These are phyloP conservation scores for Aproaerema taeniolella DNA, from an alignment of 2,888 invertebrate species.

Conservation along the genomic window DNA sequence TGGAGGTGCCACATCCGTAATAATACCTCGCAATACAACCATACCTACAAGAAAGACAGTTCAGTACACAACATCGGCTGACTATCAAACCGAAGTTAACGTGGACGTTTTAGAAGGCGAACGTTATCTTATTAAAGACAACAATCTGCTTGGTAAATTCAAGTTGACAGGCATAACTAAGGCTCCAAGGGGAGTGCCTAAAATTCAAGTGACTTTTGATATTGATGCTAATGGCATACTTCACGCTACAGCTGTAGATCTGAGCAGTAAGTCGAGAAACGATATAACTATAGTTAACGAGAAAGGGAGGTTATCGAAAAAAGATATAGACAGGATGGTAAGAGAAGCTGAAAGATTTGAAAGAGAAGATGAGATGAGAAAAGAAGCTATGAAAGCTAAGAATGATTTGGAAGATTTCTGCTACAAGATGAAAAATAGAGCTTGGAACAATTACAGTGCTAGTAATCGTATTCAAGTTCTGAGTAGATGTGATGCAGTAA, in stretches of 20 bases:
- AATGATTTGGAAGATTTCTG: conserved; percentile 92
- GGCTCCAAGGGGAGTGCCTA: conserved; percentile 92
- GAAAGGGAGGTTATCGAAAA: conserved; percentile 94
- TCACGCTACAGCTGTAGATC: conserved; percentile 95
- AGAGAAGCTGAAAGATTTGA: conserved; percentile 96
- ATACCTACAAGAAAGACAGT: conserved; percentile 98
- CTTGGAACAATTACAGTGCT: no score
- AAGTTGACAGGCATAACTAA: conserved; percentile 98
- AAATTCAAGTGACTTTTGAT: conserved; percentile 92
- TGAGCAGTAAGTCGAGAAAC: conserved; percentile 94
- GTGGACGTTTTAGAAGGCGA: conserved; percentile 96
- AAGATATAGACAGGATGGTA: conserved; percentile 96
- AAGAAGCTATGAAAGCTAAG: conserved; percentile 89
- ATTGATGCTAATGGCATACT: conserved; percentile 98
- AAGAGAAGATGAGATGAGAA: conserved; percentile 89
- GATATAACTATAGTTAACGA: conserved; percentile 95
- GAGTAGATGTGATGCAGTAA: no score
- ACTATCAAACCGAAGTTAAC: conserved; percentile 97
- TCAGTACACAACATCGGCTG: conserved; percentile 97
- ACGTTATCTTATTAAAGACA: conserved; percentile 96
- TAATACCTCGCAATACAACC: conserved; percentile 98
- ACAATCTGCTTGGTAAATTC: conserved; percentile 97
- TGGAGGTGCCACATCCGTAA: conserved; percentile 94
- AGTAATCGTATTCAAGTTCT: no score
- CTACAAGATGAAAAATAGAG: conserved; percentile 98